Evolutionary conservation across 1,140 invertebrate genomes (phyloP).

Genomic region (Physella acuta): DNA sequence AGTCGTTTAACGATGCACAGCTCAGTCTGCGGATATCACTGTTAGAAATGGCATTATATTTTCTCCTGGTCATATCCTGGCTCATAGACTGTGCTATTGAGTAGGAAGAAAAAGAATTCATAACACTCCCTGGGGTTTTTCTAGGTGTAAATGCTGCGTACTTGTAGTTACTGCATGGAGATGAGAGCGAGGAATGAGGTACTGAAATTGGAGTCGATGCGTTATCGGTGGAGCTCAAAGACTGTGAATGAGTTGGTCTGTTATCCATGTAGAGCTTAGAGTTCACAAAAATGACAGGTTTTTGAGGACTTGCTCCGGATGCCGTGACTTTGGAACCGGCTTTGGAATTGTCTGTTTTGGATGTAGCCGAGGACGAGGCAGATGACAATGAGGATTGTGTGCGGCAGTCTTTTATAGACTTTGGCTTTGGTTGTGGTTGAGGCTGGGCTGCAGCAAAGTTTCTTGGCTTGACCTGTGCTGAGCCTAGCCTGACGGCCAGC

Average conservation of each 20-base stretch:
- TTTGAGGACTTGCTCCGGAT: not conserved
- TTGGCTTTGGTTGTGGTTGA: not conserved
- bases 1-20: constrained; percentile 8
- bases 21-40: constrained; percentile 24
- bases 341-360: constrained; percentile 10
- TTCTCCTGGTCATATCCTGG: constrained; percentile 3
- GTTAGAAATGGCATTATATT: constrained; percentile 11
- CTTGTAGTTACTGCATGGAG: constrained; percentile 6
- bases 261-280: constrained; percentile 4
- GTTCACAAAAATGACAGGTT: constrained; percentile 21
- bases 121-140: constrained; percentile 2
- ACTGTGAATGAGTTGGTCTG: not conserved
- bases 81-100: constrained; percentile 22
- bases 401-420: not conserved
- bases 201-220: not conserved
- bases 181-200: not conserved
- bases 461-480: constrained; percentile 32
- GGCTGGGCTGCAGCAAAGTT: constrained; percentile 3
- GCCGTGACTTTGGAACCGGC: not conserved
- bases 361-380: constrained; percentile 11
- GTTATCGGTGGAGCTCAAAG: not conserved
- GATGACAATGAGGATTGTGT: constrained; percentile 17
- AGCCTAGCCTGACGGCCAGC: constrained; percentile 47
- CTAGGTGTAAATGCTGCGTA: not conserved
- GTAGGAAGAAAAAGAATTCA: constrained; percentile 24